These are phyloP conservation scores for Trochalopteron elliotii DNA, from an alignment of 2,113 vertebrate species.

Conservation along the genomic window DNA sequence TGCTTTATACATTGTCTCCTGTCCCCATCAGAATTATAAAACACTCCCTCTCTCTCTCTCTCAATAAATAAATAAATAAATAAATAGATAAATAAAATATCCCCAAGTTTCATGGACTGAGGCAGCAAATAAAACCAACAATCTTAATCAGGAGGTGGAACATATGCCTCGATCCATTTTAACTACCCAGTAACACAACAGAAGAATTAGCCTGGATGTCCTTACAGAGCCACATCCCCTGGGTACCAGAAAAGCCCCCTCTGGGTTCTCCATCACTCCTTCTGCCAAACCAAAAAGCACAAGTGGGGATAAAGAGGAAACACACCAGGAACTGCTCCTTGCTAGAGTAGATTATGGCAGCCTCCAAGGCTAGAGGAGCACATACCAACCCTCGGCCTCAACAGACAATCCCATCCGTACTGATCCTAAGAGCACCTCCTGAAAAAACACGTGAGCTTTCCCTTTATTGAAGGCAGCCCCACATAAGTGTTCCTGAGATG, in stretches of 20 bases:
- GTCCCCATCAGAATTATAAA: neutral
- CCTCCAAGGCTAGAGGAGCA: neutral
- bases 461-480: neutral
- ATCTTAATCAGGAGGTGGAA: neutral
- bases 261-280: neutral
- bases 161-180: neutral
- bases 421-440: neutral
- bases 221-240: neutral
- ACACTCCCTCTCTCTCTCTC: fast-evolving
- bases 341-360: neutral
- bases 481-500: neutral
- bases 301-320: neutral
- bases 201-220: neutral
- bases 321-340: neutral
- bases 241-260: neutral
- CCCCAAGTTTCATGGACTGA: fast-evolving
- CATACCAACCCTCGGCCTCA: neutral
- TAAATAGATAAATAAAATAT: too few species aligned
- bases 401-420: neutral
- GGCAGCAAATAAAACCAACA: neutral
- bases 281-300: neutral
- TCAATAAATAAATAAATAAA: too few species aligned
- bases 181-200: neutral
- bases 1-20: neutral
- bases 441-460: neutral